Percentiles rank a stretch among this genome's conserved stretches.
Conservation (phyloP, 2,888 invertebrate genomes). For the Eilema caniola region DNA sequence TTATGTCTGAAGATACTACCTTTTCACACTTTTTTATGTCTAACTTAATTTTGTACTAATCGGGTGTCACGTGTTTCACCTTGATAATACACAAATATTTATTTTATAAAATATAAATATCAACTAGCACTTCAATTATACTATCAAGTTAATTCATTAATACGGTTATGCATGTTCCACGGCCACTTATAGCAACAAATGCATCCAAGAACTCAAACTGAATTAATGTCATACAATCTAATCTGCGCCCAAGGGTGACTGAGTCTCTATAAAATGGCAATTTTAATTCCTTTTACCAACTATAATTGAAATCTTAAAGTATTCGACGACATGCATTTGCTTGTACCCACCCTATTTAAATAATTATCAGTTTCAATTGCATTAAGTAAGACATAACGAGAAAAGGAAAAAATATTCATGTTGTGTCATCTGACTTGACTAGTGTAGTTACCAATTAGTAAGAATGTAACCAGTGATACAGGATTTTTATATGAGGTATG, state of each 20-base stretch:
- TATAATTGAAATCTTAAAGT: slow-evolving; percentile 48
- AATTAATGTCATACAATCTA: slow-evolving; percentile 44
- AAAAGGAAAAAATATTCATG: slow-evolving; percentile 53
- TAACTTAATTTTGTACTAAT: no score
- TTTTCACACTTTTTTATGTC: no score
- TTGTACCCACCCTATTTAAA: slow-evolving; percentile 67
- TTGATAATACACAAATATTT: no score
- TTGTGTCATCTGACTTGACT: slow-evolving; percentile 64
- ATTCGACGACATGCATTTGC: slow-evolving; percentile 57
- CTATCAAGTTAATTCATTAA: not conserved
- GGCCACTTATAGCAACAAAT: not conserved
- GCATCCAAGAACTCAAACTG: slow-evolving; percentile 28
- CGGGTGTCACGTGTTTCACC: no score
- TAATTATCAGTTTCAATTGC: slow-evolving; percentile 73
- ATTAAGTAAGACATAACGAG: slow-evolving; percentile 59
- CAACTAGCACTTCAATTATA: not conserved
- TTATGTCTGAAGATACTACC: no score
- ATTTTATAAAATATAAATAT: no score
- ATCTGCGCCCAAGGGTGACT: slow-evolving; percentile 44
- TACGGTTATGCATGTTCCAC: not conserved
- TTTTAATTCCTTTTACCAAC: slow-evolving; percentile 46
- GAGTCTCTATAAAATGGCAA: slow-evolving; percentile 48
- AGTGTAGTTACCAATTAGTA: slow-evolving; percentile 74
- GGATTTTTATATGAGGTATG: slow-evolving; percentile 50
- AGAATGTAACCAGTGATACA: slow-evolving; percentile 66